phyloP scores from a whole-genome alignment of 2,888 invertebrate species.

The Panopea generosa region DNA sequence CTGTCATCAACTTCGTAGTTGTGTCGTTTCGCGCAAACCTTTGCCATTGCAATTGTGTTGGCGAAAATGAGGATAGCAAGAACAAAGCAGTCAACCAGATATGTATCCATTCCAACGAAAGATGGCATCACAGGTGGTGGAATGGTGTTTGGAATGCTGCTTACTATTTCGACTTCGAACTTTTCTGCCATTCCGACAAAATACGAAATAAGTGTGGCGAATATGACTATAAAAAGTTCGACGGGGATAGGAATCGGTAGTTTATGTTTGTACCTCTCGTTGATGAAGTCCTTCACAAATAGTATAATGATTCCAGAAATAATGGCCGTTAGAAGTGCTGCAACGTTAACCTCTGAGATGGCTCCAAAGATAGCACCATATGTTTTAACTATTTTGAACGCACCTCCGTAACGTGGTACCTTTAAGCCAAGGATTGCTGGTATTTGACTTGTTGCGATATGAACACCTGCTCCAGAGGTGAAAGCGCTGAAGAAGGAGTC shows the following conservation, averaged over 20 bases:
- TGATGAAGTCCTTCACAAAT: slow-evolving; percentile 80
- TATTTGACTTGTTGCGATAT: slow-evolving; percentile 82
- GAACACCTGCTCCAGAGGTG: slow-evolving; percentile 81
- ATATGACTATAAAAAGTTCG: slow-evolving; percentile 81
- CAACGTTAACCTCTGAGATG: slow-evolving; percentile 71
- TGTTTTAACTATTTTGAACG: slow-evolving; percentile 77
- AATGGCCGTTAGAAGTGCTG: slow-evolving; percentile 73
- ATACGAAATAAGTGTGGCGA: slow-evolving; percentile 77
- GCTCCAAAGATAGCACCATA: slow-evolving; percentile 73
- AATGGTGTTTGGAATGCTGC: slow-evolving; percentile 77
- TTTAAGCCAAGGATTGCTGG: slow-evolving; percentile 80
- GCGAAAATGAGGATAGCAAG: slow-evolving; percentile 82
- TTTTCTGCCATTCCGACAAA: slow-evolving; percentile 66
- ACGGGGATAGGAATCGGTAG: slow-evolving; percentile 82
- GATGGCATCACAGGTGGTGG: slow-evolving; percentile 78
- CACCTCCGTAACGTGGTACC: slow-evolving; percentile 71
- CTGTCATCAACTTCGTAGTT: slow-evolving; percentile 84
- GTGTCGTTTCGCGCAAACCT: slow-evolving; percentile 84
- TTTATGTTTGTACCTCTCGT: slow-evolving; percentile 80
- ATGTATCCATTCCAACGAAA: slow-evolving; percentile 66
- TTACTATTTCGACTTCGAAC: slow-evolving; percentile 72
- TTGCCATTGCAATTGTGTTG: slow-evolving; percentile 84
- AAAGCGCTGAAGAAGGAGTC: slow-evolving; percentile 83
- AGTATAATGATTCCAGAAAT: slow-evolving; percentile 73
- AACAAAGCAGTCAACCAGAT: slow-evolving; percentile 78